Base-by-base conservation (phyloP, 2,113 vertebrate genomes). In the Paracanthobrama guichenoti region DNA sequence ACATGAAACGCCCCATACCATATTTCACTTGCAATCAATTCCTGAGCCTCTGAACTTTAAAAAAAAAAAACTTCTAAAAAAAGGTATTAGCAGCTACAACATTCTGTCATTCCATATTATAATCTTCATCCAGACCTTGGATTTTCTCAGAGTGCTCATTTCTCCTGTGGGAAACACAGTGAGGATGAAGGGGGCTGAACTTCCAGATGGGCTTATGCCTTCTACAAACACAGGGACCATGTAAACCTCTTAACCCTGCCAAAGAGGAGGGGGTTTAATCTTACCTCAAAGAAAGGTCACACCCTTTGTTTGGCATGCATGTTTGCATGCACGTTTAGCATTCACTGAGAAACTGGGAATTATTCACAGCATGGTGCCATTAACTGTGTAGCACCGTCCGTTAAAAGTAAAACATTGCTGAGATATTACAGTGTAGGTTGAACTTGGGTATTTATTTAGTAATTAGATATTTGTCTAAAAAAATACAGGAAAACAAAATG, bases 241-340 rank as follows among this genome's bases (percentile, higher is more conserved):
- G 16, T 86, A 85, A 88, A 88, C 81, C 81, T 85, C 83, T 89
- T 85, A 85, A 18, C 3, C 50, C 13, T 2, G 46, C 64, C 53
- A 81, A 22, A 87, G 39, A 59, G 55, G 67, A 42, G 71, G 48
- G 69, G 28, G 10, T 26, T 75, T 88, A 89, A 90, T 90, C 88
- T 75, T 69, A 86, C 72, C 75, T 87, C 57, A 81, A 22, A 9
- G 12, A 69, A 66, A 67, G 53, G 79, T 84, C 78, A 71, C 10
- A 20, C 60, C 26, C 26, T 39, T 53, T 71, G 64, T 71, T 81
- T 53, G 16, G 44, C 12, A 31, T n/a, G 62, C n/a, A 18, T 64
- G 59, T 79, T 22, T 28, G 60, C 24, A 6, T 11, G 39, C 79
- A 50, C 14, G 39, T 81, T 85, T 44, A 7, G 50, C 67, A 77